Base-by-base conservation (phyloP, 2,888 invertebrate genomes). In the Beris morrisii region DNA sequence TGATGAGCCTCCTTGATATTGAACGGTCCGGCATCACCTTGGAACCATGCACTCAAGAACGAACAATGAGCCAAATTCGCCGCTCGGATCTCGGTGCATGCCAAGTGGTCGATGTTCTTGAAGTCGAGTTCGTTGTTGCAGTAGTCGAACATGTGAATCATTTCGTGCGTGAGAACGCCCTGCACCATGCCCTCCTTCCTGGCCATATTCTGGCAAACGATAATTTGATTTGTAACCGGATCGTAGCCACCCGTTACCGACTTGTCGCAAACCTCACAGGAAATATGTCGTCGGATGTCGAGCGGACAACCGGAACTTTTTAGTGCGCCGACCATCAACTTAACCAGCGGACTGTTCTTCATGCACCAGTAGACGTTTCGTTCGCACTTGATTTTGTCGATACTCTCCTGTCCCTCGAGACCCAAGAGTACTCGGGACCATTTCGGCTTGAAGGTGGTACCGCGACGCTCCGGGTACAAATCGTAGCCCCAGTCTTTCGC, bases 141-240 rank as follows among this genome's bases (percentile, higher is more conserved):
- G 76, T 88, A 92, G 79, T 97, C 97, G 76, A 95, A 97, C 93
- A 97, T 96, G 78, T 97, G 97, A 55, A 97, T 90, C 86, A 97
- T 87, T 81, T 97, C 97, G 74, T 97, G 97, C 22, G 22, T 87
- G 50, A 97, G 77, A 0, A 95, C 91, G 28, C 89, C 90, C 77
- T 91, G 91, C 0, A 93, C 87, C 78, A 88, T 83, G 13, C 55
- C 53, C 46, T 88, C 84, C 31, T 82, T 84, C 22, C 80, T 84
- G 0, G 90, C 89, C 65, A 88, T 89, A 79, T 97, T 97, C 77
- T 96, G 93, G 74, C 97, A 97, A 2, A 97, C 85, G 0, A 97
- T 90, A 69, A 97, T 88, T 72, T 79, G 78, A 72, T 77, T 79
- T 3, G 77, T 70, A 5, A 75, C 72, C 0, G 79, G 79, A 70